Evolutionary conservation across 2,113 vertebrate species (phyloP).

Genomic region (Chaetura pelagica): DNA sequence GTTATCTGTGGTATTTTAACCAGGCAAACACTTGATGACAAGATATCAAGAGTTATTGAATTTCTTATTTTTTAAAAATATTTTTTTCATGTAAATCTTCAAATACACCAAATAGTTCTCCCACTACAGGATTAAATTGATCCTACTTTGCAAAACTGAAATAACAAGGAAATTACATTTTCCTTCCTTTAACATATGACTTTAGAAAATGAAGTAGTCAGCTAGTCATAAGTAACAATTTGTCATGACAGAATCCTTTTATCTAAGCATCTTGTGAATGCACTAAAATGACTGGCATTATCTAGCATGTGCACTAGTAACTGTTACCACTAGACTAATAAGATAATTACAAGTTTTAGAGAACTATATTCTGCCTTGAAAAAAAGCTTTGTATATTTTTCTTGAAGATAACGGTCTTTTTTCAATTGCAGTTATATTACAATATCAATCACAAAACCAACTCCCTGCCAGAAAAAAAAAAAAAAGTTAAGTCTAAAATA

Average conservation of each 20-base stretch:
- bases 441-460: background rate
- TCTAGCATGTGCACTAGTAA: background rate
- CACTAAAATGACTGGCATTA: background rate
- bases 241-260: background rate
- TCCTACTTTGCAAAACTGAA: background rate
- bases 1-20: background rate
- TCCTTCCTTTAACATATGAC: background rate
- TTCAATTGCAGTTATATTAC: background rate
- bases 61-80: background rate
- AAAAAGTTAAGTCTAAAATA: background rate
- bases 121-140: background rate
- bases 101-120: background rate
- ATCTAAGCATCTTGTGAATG: background rate
- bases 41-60: background rate
- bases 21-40: background rate
- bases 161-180: background rate
- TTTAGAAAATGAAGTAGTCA: background rate
- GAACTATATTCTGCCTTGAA: background rate
- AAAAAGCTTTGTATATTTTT: background rate
- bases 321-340: background rate
- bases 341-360: background rate
- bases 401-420: background rate
- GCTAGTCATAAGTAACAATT: background rate
- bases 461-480: rapidly evolving
- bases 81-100: background rate